phyloP scores from a whole-genome alignment of 2,797 vertebrate species.

The Phoxinus dragarum region DNA sequence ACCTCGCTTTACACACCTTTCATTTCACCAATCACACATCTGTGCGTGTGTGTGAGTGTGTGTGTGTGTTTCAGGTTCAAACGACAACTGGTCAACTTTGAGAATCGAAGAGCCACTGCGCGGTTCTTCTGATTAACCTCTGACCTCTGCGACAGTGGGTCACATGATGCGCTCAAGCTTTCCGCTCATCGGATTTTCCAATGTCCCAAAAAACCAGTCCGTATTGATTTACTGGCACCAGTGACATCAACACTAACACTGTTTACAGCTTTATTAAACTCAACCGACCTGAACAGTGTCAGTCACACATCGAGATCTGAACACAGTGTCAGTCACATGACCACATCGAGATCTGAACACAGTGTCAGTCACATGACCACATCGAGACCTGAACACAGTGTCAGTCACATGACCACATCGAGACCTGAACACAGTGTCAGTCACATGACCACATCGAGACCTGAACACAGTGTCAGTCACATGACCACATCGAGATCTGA shows the following conservation, averaged over 20 bases:
- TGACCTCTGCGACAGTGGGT: neutral
- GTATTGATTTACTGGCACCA: neutral
- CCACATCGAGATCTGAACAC: neutral
- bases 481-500: too few relatives aligned
- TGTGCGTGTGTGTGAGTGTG: too few relatives aligned
- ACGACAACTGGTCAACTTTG: conserved; percentile 14
- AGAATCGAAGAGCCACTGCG: conserved; percentile 34
- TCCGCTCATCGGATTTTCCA: neutral
- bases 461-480: too few relatives aligned
- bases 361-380: too few relatives aligned
- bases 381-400: too few relatives aligned
- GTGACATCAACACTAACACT: too few relatives aligned
- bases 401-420: too few relatives aligned
- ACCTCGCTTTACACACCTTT: neutral
- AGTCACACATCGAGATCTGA: neutral
- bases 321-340: neutral
- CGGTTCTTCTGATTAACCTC: neutral
- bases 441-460: too few relatives aligned
- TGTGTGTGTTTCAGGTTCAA: conserved; percentile 54
- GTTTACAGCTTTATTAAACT: neutral
- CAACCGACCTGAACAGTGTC: too few relatives aligned
- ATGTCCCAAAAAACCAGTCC: neutral
- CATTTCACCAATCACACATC: neutral
- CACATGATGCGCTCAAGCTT: neutral
- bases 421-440: too few relatives aligned